These are phyloP conservation scores for Polydesmus complanatus DNA, from an alignment of 2,888 invertebrate species.

Conservation along the genomic window DNA sequence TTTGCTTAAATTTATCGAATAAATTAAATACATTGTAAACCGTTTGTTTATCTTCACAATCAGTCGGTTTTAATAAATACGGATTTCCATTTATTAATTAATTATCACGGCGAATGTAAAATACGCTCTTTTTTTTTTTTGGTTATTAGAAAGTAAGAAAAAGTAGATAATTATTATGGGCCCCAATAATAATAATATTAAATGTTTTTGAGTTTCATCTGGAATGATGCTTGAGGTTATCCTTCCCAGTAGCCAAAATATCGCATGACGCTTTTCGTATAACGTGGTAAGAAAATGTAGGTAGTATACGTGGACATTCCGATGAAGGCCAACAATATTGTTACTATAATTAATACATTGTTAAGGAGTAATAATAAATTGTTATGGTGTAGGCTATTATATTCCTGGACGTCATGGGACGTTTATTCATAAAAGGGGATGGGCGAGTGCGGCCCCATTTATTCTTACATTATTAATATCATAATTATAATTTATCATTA, in stretches of 20 bases:
- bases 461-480: neutral
- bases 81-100: neutral
- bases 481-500: neutral
- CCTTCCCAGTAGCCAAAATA: slow-evolving; percentile 24
- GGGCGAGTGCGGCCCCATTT: neutral
- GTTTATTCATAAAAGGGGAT: neutral
- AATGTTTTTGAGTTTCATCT: too few relatives aligned
- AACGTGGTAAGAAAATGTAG: slow-evolving; percentile 43
- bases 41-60: neutral
- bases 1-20: neutral
- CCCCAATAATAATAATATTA: too few relatives aligned
- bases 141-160: too few relatives aligned
- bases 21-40: neutral
- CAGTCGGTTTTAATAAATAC: neutral
- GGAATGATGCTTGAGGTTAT: neutral
- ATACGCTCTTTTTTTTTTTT: too few relatives aligned
- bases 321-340: slow-evolving; percentile 37
- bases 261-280: slow-evolving; percentile 31
- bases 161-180: too few relatives aligned
- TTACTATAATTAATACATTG: slow-evolving; percentile 32
- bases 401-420: neutral
- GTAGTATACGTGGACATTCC: slow-evolving; percentile 42
- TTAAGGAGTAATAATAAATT: neutral
- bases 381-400: too few relatives aligned
- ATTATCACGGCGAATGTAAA: neutral